Percentiles rank a stretch among this genome's conserved stretches.
These are phyloP conservation scores for Harpagoxenus sublaevis DNA, from an alignment of 2,888 invertebrate genomes.

Conservation along the genomic window DNA sequence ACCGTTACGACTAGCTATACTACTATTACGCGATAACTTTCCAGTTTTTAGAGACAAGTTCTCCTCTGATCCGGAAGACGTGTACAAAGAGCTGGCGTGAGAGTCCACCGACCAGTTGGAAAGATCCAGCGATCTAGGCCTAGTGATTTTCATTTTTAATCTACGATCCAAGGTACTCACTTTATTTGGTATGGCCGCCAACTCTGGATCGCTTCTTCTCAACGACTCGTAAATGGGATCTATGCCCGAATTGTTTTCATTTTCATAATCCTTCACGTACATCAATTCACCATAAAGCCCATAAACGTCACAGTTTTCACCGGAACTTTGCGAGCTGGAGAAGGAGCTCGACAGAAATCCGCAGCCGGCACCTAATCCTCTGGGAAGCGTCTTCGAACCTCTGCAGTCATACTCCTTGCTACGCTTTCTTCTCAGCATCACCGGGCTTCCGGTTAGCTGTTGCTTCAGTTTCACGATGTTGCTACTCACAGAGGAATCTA, in stretches of 20 bases:
- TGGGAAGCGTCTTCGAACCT: conserved; percentile 93
- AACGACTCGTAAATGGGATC: conserved; percentile 92
- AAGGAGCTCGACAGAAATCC: conserved; percentile 88
- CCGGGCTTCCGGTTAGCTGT: conserved; percentile 89
- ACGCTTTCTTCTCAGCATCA: conserved; percentile 88
- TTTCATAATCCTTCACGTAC: conserved; percentile 95
- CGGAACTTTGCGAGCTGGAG: conserved; percentile 89
- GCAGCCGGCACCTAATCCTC: conserved; percentile 90
- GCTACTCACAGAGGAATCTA: conserved; percentile 87
- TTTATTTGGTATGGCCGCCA: conserved; percentile 93
- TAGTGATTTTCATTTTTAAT: conserved; percentile 93
- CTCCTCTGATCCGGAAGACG: conserved; percentile 95
- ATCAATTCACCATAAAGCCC: conserved; percentile 96
- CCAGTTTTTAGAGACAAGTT: conserved; percentile 90
- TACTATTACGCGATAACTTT: conserved; percentile 92
- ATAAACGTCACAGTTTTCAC: conserved; percentile 93
- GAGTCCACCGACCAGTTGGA: conserved; percentile 97
- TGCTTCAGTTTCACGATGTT: conserved; percentile 88
- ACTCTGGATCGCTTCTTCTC: conserved; percentile 93
- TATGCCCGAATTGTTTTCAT: conserved; percentile 91
- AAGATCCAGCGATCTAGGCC: conserved; percentile 93
- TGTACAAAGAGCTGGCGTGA: conserved; percentile 92
- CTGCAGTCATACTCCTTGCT: conserved; percentile 89
- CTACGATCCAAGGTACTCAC: conserved; percentile 94
- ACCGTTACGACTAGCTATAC: conserved; percentile 90